Evolutionary conservation across 2,797 vertebrate species (phyloP), one percentile per base, ranked within the genome.

Genomic region (Pseudochaenichthys georgianus): DNA sequence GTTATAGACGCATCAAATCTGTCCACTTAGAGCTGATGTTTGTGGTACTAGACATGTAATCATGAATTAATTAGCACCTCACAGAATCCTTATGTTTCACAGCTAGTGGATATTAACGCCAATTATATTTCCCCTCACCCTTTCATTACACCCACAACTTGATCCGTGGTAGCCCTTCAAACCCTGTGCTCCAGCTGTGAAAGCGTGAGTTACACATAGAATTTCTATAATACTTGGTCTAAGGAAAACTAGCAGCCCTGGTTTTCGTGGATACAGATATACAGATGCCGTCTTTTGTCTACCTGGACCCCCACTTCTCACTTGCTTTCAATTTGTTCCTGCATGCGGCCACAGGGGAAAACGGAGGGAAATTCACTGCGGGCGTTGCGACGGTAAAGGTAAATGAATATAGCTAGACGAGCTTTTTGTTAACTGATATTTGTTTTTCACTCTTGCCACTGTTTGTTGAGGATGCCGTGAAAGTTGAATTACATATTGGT

Each of bases 51-150:
- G 69, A 72, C 1, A 16, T 61, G 59, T 76, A 81, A 78, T 57
- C 50, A 11, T 74, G 76, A 66, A 84, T 87, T 83, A 86, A 83
- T 92, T 88, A 87, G 48, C 84, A 70, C 85, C 23, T 73, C 53
- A 59, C 77, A 84, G 63, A 80, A 75, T 68, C 31, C 74, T 70
- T 85, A 70, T 84, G 71, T 78, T 78, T 75, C 61, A 66, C 62
- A 62, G 52, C 43, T 34, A 46, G 55, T 23, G 50, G 75, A 81
- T 46, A 57, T 17, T 59, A 53, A 74, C 55, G 64, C 13, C 59
- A 47, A 73, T 64, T 61, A 62, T 67, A 67, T 75, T 57, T 48
- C 16, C 15, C 58, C 60, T 57, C 80, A 72, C n/a, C 46, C 62
- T 64, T 69, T 72, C 28, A 67, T 75, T 83, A 85, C 55, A 73